Conservation (phyloP, 2,113 vertebrate genomes). For the Ctenodactylus gundi region DNA sequence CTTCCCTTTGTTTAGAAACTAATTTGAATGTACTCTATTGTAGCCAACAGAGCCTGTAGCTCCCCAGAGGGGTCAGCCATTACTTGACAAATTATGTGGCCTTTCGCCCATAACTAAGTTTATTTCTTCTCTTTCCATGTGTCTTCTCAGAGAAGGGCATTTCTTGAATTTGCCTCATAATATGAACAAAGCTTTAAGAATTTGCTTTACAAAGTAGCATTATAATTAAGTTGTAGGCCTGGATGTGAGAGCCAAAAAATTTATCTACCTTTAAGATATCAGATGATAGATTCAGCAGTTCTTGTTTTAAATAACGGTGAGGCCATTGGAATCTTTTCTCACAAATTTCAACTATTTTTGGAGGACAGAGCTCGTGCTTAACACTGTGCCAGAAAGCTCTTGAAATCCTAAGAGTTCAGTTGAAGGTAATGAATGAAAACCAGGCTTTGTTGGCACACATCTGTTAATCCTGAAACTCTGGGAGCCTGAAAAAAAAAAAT, state of each 20-base stretch:
- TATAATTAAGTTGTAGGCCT: conserved; percentile 8
- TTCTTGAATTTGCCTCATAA: conserved; percentile 1
- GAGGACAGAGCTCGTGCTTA: not conserved
- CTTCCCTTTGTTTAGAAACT: not conserved
- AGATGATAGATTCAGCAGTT: conserved; percentile 3
- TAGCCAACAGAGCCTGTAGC: not conserved
- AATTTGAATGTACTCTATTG: not conserved
- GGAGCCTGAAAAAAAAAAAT: not conserved
- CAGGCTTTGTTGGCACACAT: too few species aligned
- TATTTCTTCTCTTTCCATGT: not conserved
- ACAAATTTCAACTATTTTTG: not conserved
- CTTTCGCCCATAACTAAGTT: not conserved
- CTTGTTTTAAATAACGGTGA: not conserved
- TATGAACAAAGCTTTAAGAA: conserved; percentile 9
- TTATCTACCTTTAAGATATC: not conserved
- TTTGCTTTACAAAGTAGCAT: not conserved
- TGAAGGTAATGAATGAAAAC: not conserved
- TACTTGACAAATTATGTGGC: not conserved
- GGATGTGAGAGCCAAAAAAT: not conserved
- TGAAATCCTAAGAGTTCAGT: not conserved
- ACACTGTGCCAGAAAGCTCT: not conserved
- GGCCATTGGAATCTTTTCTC: not conserved
- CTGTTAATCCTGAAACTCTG: not conserved
- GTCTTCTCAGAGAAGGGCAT: not conserved
- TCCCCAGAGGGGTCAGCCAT: not conserved